Evolutionary conservation across 2,888 invertebrate genomes (phyloP), one percentile per base, ranked within the genome.

Genomic region (Ethmia dodecea): DNA sequence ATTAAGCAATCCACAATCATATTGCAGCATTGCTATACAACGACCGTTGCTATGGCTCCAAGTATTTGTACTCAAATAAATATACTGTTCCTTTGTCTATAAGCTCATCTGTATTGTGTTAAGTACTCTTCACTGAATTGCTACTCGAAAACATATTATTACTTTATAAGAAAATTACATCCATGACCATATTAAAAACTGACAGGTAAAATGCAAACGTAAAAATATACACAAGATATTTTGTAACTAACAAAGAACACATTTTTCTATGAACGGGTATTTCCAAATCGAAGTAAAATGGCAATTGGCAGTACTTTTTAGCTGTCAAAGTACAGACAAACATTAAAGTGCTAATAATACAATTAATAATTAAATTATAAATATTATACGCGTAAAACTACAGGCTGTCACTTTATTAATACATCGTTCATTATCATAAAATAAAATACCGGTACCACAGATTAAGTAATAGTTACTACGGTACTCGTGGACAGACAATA

Each of bases 21-120:
- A 83, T 78, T 80, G 80, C 55, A 73, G 76, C 52, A 65, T 69
- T 70, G 71, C 52, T 65, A 46, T 61, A 65, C 69, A 68, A 68
- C 66, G 52, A 48, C 55, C 40, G 63, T 67, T 60, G 56, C 45
- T 81, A 83, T 83, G 83, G 83, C 83, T 71, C 62, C 51, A 44
- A 46, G 40, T 51, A 55, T 80, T 83, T 83, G 31, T 31, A 32
- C 32, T 32, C 15, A 26, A 18, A 31, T 10, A 15, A 14, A 31
- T 25, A 25, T n/a, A 18, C 9, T 25, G 26, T 16, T 26, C n/a
- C n/a, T n/a, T n/a, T n/a, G n/a, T n/a, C 3, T 1, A 22, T 24
- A 31, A 31, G 31, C 24, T 31, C 22, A 31, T 31, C 10, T 10
- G 14, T 2, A 14, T 14, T 11, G 10, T 13, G 12, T 11, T 10